phyloP scores from a whole-genome alignment of 92 coral and sea anemone genomes.

The Bergia puertoricense region DNA sequence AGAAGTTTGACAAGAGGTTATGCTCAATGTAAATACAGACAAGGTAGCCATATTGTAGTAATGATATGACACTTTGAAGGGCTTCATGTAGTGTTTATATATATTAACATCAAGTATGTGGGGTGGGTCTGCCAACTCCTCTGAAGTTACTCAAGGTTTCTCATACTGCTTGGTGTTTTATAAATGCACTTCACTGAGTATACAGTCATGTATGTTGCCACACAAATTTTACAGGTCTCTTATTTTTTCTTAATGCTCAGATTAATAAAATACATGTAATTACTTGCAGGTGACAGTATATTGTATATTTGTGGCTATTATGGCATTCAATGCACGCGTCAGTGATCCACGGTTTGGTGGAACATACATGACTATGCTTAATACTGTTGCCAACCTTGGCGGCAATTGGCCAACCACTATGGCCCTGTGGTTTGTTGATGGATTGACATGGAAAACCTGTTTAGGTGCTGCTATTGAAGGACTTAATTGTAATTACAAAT shows the following conservation, averaged over 20 bases:
- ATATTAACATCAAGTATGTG: neutral
- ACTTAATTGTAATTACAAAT: slow-evolving; percentile 64
- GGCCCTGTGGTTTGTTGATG: slow-evolving; percentile 95
- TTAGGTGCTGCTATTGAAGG: slow-evolving; percentile 58
- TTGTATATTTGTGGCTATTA: slow-evolving; percentile 87
- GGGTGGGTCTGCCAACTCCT: neutral
- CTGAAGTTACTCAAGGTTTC: neutral
- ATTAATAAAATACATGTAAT: neutral
- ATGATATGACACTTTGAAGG: too few species aligned
- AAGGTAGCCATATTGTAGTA: too few species aligned
- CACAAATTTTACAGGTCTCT: neutral
- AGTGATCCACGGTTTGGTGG: slow-evolving; percentile 98
- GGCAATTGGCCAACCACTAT: slow-evolving; percentile 92
- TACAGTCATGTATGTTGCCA: too few species aligned
- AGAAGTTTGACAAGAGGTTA: too few species aligned
- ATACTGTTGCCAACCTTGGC: slow-evolving; percentile 87
- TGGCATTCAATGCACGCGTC: slow-evolving; percentile 91
- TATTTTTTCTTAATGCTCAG: neutral
- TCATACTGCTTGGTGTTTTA: neutral
- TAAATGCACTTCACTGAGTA: neutral
- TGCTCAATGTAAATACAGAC: too few species aligned
- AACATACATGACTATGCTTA: slow-evolving; percentile 91
- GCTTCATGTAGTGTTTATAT: too few species aligned
- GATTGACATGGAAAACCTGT: slow-evolving; percentile 85
- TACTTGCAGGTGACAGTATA: slow-evolving; percentile 77